phyloP scores from a whole-genome alignment of 2,888 invertebrate genomes.

The Lomographa bimaculata region DNA sequence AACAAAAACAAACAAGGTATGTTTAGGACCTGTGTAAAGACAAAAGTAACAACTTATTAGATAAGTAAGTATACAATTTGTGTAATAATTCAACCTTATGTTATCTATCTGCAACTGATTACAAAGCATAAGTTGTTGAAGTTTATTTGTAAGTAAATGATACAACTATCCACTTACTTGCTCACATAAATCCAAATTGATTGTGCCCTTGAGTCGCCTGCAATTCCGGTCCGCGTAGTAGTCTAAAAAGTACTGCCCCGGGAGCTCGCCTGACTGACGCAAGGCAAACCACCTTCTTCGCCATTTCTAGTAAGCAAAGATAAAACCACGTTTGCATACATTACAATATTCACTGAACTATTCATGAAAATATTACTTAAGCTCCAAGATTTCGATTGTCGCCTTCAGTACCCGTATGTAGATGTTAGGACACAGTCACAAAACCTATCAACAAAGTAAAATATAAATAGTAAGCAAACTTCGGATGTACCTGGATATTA shows the following conservation, averaged over 20 bases:
- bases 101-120: no score
- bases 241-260: constrained; percentile 96
- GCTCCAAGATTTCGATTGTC: constrained; percentile 15
- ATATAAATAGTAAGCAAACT: no score
- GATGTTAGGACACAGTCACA: no score
- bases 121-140: no score
- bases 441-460: constrained; percentile 63
- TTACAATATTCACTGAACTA: constrained; percentile 7
- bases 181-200: constrained; percentile 97
- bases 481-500: constrained; percentile 47
- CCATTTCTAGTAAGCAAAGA: constrained; percentile 89
- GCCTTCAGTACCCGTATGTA: constrained; percentile 26
- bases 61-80: no score
- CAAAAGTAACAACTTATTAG: no score
- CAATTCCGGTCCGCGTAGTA: constrained; percentile 95
- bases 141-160: no score
- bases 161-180: constrained; percentile 90
- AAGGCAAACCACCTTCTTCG: constrained; percentile 97
- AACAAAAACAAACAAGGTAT: no score
- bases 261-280: constrained; percentile 94
- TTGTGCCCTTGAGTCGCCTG: constrained; percentile 93
- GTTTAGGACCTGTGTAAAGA: no score
- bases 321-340: constrained; percentile 27
- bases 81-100: no score
- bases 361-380: constrained; percentile 1